These are phyloP conservation scores for Stercorarius parasiticus DNA, from an alignment of 2,113 vertebrate genomes.

Conservation along the genomic window DNA sequence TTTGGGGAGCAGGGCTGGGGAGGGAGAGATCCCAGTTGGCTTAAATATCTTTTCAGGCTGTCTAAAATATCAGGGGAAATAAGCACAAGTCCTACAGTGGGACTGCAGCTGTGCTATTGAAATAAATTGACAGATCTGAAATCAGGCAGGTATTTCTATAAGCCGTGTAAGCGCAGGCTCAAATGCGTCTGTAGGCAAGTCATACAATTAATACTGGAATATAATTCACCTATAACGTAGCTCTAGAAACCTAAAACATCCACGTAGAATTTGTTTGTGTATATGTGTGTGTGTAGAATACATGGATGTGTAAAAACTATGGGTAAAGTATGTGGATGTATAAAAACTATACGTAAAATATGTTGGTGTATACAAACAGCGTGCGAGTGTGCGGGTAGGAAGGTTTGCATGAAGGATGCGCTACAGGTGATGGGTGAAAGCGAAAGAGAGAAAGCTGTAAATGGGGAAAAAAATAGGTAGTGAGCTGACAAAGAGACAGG, in stretches of 20 bases:
- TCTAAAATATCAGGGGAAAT: slow-evolving; percentile 73
- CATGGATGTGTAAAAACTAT: background rate
- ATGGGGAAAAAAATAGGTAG: background rate
- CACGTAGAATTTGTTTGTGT: background rate
- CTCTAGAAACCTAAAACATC: background rate
- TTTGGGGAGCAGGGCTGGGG: background rate
- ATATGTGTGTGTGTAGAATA: fast-evolving
- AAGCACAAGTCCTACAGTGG: background rate
- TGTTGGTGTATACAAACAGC: fast-evolving
- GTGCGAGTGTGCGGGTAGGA: fast-evolving
- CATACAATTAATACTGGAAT: background rate
- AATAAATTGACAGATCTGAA: background rate
- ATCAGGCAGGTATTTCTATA: background rate
- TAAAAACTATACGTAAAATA: background rate
- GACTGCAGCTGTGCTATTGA: slow-evolving; percentile 41
- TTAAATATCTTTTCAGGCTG: slow-evolving; percentile 73
- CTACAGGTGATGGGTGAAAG: background rate
- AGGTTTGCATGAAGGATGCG: fast-evolving
- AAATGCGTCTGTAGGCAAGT: background rate
- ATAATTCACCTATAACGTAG: background rate
- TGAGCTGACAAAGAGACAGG: fast-evolving
- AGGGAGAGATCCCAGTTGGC: slow-evolving; percentile 43
- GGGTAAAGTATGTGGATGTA: fast-evolving
- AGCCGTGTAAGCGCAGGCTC: background rate
- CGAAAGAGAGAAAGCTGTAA: background rate